phyloP scores from a whole-genome alignment of 2,113 vertebrate genomes.

The Entomyzon cyanotis region DNA sequence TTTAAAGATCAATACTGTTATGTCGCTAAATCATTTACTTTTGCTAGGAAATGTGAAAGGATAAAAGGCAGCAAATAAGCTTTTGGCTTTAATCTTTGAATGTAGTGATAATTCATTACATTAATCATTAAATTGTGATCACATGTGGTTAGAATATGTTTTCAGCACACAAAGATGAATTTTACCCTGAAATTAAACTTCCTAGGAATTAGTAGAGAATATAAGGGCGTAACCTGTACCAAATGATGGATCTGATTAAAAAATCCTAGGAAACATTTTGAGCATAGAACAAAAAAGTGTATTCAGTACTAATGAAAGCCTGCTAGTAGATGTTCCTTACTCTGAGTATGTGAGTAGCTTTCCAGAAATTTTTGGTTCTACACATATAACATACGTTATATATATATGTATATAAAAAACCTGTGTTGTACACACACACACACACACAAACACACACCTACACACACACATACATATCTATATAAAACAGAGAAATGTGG shows the following conservation, averaged over 20 bases:
- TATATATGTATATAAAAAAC: too few relatives aligned
- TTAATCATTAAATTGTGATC: background rate
- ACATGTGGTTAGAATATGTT: background rate
- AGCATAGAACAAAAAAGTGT: background rate
- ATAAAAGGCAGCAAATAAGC: background rate
- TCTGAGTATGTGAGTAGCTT: background rate
- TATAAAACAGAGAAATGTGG: background rate
- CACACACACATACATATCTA: too few relatives aligned
- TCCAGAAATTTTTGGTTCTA: background rate
- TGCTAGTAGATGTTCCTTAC: background rate
- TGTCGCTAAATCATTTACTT: background rate
- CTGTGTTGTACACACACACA: too few relatives aligned
- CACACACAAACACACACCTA: fast-evolving
- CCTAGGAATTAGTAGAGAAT: background rate
- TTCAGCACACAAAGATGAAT: background rate
- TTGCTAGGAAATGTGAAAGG: background rate
- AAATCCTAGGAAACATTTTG: background rate
- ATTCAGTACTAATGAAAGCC: background rate
- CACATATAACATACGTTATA: too few relatives aligned
- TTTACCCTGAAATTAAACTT: background rate
- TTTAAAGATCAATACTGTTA: background rate
- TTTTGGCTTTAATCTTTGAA: background rate
- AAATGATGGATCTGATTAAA: background rate
- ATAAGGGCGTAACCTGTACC: background rate
- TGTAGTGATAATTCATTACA: background rate